Percentiles rank a stretch among this genome's conserved stretches.
phyloP scores from a whole-genome alignment of 2,888 invertebrate species.

The Lymantria monacha region DNA sequence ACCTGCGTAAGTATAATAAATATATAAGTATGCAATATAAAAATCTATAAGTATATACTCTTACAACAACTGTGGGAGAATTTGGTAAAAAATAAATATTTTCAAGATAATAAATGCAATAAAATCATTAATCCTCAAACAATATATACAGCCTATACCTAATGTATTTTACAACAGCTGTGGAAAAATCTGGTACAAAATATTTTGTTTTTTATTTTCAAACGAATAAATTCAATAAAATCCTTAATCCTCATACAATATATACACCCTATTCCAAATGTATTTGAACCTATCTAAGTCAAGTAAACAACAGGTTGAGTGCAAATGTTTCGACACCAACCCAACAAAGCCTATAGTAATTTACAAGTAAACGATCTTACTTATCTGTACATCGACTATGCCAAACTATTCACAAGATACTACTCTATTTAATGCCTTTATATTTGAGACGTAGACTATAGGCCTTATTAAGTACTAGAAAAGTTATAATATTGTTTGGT shows the following conservation, averaged over 20 bases:
- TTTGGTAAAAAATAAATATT: too few relatives aligned
- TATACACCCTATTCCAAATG: constrained; percentile 21
- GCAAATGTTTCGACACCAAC: constrained; percentile 41
- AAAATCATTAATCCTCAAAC: too few relatives aligned
- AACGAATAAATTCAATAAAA: not conserved
- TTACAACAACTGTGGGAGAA: too few relatives aligned
- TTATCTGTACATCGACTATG: constrained; percentile 12
- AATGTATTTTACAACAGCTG: too few relatives aligned
- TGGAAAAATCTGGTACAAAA: too few relatives aligned
- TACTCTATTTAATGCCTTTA: not conserved
- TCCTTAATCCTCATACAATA: not conserved
- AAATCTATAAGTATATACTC: too few relatives aligned
- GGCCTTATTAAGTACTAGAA: not conserved
- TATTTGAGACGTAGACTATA: not conserved
- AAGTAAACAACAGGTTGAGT: constrained; percentile 34
- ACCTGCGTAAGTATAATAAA: too few relatives aligned
- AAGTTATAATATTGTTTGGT: not conserved
- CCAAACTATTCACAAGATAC: constrained; percentile 5
- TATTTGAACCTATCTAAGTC: constrained; percentile 25
- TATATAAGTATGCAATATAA: too few relatives aligned
- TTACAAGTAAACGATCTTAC: constrained; percentile 30
- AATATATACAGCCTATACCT: too few relatives aligned
- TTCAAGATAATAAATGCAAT: too few relatives aligned
- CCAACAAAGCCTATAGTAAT: constrained; percentile 21
- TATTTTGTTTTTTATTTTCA: too few relatives aligned